phyloP scores from a whole-genome alignment of 1,140 invertebrate genomes.

The Nephotettix cincticeps region DNA sequence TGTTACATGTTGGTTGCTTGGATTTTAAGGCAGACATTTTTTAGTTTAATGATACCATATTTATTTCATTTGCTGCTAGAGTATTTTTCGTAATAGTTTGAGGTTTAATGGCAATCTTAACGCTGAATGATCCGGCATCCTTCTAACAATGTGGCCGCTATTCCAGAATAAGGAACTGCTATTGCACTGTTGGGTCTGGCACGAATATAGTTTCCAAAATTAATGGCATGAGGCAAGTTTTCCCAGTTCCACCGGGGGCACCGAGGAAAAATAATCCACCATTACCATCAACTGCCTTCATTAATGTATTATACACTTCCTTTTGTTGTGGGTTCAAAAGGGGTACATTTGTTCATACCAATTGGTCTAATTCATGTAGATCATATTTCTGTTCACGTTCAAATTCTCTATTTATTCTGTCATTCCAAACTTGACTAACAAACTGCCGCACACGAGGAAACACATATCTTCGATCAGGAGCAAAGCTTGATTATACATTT shows the following conservation, averaged over 20 bases:
- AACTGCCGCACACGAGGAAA: neutral
- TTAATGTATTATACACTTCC: too few relatives aligned
- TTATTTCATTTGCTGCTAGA: too few relatives aligned
- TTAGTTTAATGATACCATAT: too few relatives aligned
- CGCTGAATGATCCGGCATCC: conserved; percentile 53
- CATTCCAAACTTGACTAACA: neutral
- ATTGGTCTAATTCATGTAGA: neutral
- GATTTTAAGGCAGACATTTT: conserved; percentile 44
- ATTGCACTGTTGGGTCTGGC: conserved; percentile 42
- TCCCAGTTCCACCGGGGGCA: conserved; percentile 41
- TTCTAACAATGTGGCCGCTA: conserved; percentile 46
- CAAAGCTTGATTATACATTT: too few relatives aligned
- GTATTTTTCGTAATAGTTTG: too few relatives aligned
- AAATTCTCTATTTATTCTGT: neutral
- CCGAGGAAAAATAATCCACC: conserved; percentile 30
- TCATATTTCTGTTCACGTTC: neutral
- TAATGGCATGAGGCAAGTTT: conserved; percentile 46
- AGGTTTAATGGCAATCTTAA: conserved; percentile 49
- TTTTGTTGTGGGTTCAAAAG: too few relatives aligned
- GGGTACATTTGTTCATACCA: neutral
- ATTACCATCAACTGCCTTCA: neutral
- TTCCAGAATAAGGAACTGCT: too few relatives aligned
- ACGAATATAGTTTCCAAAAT: conserved; percentile 29
- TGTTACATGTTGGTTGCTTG: conserved; percentile 44
- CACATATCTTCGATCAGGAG: neutral